These are phyloP conservation scores for Charaxes varanes DNA, from an alignment of 1,140 invertebrate genomes.

Conservation along the genomic window DNA sequence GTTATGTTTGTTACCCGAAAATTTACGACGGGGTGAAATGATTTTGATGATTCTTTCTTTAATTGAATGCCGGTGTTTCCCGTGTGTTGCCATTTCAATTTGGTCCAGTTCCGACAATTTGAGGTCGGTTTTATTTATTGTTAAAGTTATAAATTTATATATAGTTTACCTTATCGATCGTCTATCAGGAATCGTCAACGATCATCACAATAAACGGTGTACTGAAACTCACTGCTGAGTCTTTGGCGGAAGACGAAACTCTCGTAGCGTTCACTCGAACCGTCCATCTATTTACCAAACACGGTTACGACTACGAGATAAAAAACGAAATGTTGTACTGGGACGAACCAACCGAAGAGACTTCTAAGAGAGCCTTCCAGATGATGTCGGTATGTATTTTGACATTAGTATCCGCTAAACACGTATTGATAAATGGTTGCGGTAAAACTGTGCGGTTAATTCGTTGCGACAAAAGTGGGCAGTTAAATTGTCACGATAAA, in stretches of 20 bases:
- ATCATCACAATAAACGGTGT: constrained; percentile 45
- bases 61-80: no score
- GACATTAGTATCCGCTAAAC: no score
- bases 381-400: constrained; percentile 41
- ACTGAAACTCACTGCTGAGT: constrained; percentile 39
- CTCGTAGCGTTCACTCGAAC: constrained; percentile 48
- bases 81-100: no score
- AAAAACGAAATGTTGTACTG: constrained; percentile 54
- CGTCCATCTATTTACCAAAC: constrained; percentile 29
- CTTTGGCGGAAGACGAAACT: constrained; percentile 49
- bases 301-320: constrained; percentile 47
- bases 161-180: no score
- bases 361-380: constrained; percentile 35
- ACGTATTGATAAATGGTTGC: no score
- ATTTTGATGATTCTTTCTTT: no score
- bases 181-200: constrained; percentile 33
- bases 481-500: no score
- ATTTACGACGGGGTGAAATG: no score
- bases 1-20: no score
- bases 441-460: no score
- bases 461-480: no score
- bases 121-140: not conserved
- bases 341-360: constrained; percentile 33
- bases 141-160: not conserved
- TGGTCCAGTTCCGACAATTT: no score